Base-by-base conservation (phyloP, 2,797 vertebrate genomes). In the Epinephelus coioides region DNA sequence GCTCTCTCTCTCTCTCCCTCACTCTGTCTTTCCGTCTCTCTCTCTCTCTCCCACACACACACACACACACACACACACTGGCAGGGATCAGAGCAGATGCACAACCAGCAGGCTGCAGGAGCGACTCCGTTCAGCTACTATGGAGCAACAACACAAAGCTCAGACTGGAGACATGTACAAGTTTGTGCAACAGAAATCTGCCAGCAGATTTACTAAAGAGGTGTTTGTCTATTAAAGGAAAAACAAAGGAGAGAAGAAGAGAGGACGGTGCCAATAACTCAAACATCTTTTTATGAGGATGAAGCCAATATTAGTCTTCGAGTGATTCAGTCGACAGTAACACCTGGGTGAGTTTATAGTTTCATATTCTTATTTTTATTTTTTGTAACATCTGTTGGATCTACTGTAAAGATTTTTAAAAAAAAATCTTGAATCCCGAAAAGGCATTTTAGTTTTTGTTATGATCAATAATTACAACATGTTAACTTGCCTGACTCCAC, bases 131-230 rank as follows among this genome's bases (percentile, higher is more conserved):
- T 81, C 74, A 78, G 78, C 56, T 17, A 81, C 81, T 54, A 94
- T 92, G 92, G 88, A 86, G 71, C 86, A 87, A 72, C 81, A 81
- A 86, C 81, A 89, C 81, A 69, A 75, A 76, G 73, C 83, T 86
- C 72, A 77, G 75, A 68, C 30, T 82, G 79, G 86, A 87, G 78
- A 81, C 69, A 81, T 59, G n/a, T 71, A 61, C 76, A 88, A 89
- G 70, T 93, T 90, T 76, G 68, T 65, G 64, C 61, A 59, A 23
- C 44, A 59, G n/a, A 82, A 72, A 77, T 59, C 55, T 70, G 25
- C 73, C 67, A 71, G 73, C 69, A 82, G 65, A 55, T 76, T 76
- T 11, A 47, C 73, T 21, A 62, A 75, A 53, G 63, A 44, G 14
- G 14, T 69, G 3, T 65, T 84, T 64, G 51, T 74, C 40, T 75